Percentiles rank a stretch among this genome's conserved stretches.
phyloP scores from a whole-genome alignment of 2,888 invertebrate genomes.

The Ptychoptera albimana region DNA sequence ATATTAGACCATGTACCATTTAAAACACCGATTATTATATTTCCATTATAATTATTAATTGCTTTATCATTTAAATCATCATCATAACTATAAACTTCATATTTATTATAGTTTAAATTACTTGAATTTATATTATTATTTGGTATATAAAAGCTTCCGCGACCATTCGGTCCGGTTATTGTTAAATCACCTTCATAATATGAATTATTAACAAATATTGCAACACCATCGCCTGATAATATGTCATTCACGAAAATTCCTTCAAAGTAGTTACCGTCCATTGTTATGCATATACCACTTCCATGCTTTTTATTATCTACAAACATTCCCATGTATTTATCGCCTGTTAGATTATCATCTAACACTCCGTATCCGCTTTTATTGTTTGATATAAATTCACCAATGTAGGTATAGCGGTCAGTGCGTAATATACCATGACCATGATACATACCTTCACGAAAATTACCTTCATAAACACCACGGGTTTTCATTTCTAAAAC shows the following conservation, averaged over 20 bases:
- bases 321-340: conserved; percentile 85
- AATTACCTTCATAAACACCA: conserved; percentile 73
- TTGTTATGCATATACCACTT: conserved; percentile 69
- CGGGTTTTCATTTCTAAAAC: conserved; percentile 49
- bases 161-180: conserved; percentile 63
- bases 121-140: neutral
- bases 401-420: conserved; percentile 75
- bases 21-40: conserved; percentile 24
- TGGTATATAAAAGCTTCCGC: conserved; percentile 65
- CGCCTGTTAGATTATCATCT: conserved; percentile 71
- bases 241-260: conserved; percentile 69
- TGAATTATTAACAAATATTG: conserved; percentile 76
- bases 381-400: conserved; percentile 65
- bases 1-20: conserved; percentile 27
- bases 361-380: conserved; percentile 79
- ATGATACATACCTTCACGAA: conserved; percentile 66
- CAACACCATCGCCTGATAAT: conserved; percentile 68
- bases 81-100: neutral
- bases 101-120: conserved; percentile 4
- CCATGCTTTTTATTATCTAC: conserved; percentile 70
- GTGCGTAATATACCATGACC: conserved; percentile 74
- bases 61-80: conserved; percentile 2
- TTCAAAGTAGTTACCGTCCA: conserved; percentile 84
- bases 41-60: conserved; percentile 15
- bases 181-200: conserved; percentile 81